These are phyloP conservation scores for Heliconius hewitsoni DNA, from an alignment of 1,140 invertebrate species.

Conservation along the genomic window DNA sequence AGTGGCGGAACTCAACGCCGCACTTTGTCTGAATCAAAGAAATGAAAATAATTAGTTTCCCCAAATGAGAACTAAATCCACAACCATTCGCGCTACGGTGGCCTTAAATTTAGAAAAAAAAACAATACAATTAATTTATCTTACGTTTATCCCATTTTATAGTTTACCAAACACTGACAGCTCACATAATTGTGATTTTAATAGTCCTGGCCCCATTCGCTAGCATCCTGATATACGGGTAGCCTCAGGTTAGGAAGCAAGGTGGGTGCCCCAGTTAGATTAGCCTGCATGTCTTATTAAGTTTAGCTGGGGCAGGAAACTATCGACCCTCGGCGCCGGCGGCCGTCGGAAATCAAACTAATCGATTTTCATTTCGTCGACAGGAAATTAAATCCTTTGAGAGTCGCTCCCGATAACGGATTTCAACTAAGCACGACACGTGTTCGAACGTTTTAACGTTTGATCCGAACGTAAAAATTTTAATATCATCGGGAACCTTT, in stretches of 20 bases:
- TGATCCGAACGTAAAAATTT: conserved; percentile 48
- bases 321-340: conserved; percentile 64
- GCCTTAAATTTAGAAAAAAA: too few species aligned
- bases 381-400: conserved; percentile 80
- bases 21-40: too few species aligned
- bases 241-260: conserved; percentile 27
- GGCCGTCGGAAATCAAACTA: conserved; percentile 78
- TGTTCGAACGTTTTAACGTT: conserved; percentile 55
- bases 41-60: too few species aligned
- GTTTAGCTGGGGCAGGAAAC: conserved; percentile 66
- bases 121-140: too few species aligned
- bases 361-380: conserved; percentile 79
- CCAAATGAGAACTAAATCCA: too few species aligned
- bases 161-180: neutral
- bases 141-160: neutral
- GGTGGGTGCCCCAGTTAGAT: conserved; percentile 44
- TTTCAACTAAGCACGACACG: conserved; percentile 77
- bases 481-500: conserved; percentile 52
- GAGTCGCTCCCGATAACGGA: conserved; percentile 73
- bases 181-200: neutral
- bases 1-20: too few species aligned
- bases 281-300: conserved; percentile 71
- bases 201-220: neutral
- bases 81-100: too few species aligned
- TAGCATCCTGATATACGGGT: neutral